phyloP scores from a whole-genome alignment of 1,140 invertebrate genomes.

The Drosophila kanapiae region DNA sequence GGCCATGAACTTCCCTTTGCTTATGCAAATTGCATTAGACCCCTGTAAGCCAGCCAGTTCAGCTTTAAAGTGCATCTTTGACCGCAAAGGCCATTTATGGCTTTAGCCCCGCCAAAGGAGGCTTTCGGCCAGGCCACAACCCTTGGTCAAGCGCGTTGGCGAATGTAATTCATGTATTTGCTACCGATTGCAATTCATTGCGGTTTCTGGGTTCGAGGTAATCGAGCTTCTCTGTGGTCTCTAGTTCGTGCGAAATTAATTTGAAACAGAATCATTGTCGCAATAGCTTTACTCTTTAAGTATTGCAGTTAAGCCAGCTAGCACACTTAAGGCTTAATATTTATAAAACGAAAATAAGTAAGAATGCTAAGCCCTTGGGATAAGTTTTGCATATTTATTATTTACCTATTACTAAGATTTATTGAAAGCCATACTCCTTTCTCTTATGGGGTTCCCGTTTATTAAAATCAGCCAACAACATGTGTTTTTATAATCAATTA shows the following conservation, averaged over 20 bases:
- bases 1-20: neutral
- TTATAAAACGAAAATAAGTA: too few species aligned
- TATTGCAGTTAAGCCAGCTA: neutral
- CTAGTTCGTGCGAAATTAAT: neutral
- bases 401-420: too few species aligned
- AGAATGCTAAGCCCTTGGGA: neutral
- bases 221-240: neutral
- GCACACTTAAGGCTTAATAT: too few species aligned
- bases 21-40: conserved; percentile 9
- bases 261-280: neutral
- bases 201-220: conserved; percentile 1
- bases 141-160: conserved; percentile 9
- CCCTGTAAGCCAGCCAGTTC: neutral
- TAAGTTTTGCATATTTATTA: too few species aligned
- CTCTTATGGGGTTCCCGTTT: too few species aligned
- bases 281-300: neutral
- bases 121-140: conserved; percentile 8
- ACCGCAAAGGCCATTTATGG: conserved; percentile 18
- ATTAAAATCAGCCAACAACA: too few species aligned
- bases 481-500: neutral
- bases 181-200: conserved; percentile 16
- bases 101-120: conserved; percentile 2
- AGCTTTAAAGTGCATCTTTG: conserved; percentile 24
- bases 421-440: too few species aligned
- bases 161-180: conserved; percentile 10